Evolutionary conservation across 2,797 vertebrate species (phyloP).

Genomic region (Pangasius djambal): DNA sequence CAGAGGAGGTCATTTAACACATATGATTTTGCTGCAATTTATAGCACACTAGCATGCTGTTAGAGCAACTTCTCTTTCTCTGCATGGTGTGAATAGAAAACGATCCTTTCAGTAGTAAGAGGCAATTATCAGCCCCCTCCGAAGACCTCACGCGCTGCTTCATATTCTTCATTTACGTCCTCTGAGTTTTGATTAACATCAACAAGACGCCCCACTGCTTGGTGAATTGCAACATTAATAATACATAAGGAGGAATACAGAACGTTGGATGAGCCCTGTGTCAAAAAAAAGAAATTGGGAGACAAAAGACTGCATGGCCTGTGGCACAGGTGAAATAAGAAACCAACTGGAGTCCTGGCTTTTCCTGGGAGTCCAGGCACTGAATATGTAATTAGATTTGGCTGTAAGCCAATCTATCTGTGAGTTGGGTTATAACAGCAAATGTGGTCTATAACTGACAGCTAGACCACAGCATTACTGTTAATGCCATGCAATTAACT

Average conservation of each 20-base stretch:
- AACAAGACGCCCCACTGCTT: conserved; percentile 33
- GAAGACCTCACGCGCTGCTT: neutral
- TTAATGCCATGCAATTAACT: neutral
- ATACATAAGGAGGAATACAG: conserved; percentile 38
- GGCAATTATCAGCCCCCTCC: conserved; percentile 23
- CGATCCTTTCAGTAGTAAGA: conserved; percentile 17
- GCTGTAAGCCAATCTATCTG: neutral
- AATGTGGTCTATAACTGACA: neutral
- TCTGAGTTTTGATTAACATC: conserved; percentile 45
- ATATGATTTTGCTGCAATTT: conserved; percentile 25
- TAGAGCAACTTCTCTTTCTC: neutral
- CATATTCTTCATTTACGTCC: conserved; percentile 31
- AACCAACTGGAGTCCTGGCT: neutral
- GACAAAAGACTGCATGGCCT: conserved; percentile 20
- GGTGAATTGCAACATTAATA: conserved; percentile 50
- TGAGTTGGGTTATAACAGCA: neutral
- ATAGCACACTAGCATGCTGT: neutral
- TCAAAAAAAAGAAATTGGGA: conserved; percentile 7
- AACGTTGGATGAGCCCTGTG: neutral
- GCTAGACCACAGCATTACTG: neutral
- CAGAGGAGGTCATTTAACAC: conserved; percentile 28
- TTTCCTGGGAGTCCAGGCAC: neutral
- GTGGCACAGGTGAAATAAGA: neutral
- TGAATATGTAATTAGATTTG: neutral
- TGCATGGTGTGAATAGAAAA: conserved; percentile 17